Evolutionary conservation across 2,888 invertebrate genomes (phyloP).

Genomic region (Nyleta sp.): DNA sequence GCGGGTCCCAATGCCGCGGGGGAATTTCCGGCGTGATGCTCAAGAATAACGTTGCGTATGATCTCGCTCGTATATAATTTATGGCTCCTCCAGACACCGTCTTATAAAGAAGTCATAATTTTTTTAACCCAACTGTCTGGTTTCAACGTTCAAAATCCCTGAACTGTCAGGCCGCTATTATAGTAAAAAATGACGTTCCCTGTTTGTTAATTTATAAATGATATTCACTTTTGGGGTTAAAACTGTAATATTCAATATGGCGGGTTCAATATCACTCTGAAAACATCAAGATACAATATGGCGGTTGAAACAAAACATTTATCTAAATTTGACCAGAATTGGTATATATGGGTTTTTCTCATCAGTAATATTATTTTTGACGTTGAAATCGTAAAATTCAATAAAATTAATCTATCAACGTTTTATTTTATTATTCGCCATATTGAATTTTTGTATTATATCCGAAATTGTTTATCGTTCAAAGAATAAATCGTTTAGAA

Average conservation of each 20-base stretch:
- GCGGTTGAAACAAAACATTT: too few species aligned
- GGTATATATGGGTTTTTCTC: too few species aligned
- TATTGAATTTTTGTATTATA: too few species aligned
- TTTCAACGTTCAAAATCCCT: conserved; percentile 13
- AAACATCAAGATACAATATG: not conserved
- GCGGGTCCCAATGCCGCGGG: not conserved
- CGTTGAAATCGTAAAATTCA: too few species aligned
- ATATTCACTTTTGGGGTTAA: not conserved
- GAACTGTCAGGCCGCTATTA: conserved; percentile 10
- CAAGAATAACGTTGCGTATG: conserved; percentile 34
- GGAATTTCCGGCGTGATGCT: conserved; percentile 21
- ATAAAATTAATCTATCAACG: too few species aligned
- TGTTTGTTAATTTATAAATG: conserved; percentile 8
- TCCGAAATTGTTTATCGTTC: too few species aligned
- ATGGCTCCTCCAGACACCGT: conserved; percentile 42
- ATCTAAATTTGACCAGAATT: too few species aligned
- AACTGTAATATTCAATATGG: too few species aligned
- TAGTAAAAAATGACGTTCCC: conserved; percentile 12
- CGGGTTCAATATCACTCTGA: not conserved
- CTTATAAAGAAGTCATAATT: conserved; percentile 44
- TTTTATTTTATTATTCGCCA: too few species aligned
- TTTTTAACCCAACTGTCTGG: conserved; percentile 48
- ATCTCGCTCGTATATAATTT: conserved; percentile 52
- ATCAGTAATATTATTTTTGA: too few species aligned
- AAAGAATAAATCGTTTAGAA: too few species aligned